Evolutionary conservation across 1,140 invertebrate species (phyloP), one percentile per base, ranked within the genome.

Genomic region (Magallana ariakensis): DNA sequence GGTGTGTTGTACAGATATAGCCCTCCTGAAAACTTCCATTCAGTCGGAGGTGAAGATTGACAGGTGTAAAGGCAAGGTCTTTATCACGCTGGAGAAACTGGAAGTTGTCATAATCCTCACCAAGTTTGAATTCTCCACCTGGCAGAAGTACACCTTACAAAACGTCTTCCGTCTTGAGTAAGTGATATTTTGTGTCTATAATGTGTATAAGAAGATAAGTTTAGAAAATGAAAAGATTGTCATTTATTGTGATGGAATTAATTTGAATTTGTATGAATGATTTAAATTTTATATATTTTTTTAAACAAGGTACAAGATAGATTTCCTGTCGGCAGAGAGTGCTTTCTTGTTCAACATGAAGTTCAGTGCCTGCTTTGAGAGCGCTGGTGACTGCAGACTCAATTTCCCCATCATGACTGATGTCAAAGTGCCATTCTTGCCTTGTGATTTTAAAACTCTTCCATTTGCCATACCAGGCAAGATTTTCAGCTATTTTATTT

Each of bases 341-440:
- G 83, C 83, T 3, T 90, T 85, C 53, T 55, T 87, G 46, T 83
- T 90, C 10, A 87, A 66, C 60, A 58, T 90, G 7, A 89, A 89
- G 53, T 26, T 90, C 33, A 90, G 88, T 85, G 83, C 89, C 6
- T 90, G 90, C 85, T 89, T 89, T 53, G 88, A 89, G 62, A 85
- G 54, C 53, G 83, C 82, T 54, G 85, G 82, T 13, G 62, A 80
- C 22, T 90, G 89, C 84, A 57, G 62, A 57, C 80, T 83, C 15
- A 54, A 46, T 13, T 70, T 84, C 70, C 85, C 80, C 9, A 62
- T 87, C 9, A 75, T 89, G 58, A 83, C 70, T 5, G 58, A 85
- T 15, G 82, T 66, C 19, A 87, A 86, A 26, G 60, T 88, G 58
- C 87, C 85, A 9, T 81, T 83, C n/a, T 55, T 75, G 56, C 56